phyloP scores from a whole-genome alignment of 2,888 invertebrate genomes.

The Cataglyphis rosenhaueri region DNA sequence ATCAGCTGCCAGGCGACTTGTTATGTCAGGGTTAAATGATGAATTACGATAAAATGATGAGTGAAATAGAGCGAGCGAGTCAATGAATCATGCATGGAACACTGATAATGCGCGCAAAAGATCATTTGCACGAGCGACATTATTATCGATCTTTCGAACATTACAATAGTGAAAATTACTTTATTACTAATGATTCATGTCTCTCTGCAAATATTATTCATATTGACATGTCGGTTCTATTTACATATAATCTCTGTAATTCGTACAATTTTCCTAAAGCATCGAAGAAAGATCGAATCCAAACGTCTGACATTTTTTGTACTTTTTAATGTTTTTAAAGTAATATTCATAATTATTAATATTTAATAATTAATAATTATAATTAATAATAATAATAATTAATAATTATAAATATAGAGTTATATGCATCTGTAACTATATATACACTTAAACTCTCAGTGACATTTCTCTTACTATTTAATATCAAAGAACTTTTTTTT shows the following conservation, averaged over 20 bases:
- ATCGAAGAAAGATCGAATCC: neutral
- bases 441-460: neutral
- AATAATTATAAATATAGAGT: neutral
- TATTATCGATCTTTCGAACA: neutral
- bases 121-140: constrained; percentile 5
- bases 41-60: constrained; percentile 18
- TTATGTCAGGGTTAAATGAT: constrained; percentile 13
- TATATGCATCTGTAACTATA: neutral
- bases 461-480: constrained; percentile 13
- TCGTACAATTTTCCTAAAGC: neutral
- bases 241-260: neutral
- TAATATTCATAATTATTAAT: neutral
- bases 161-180: neutral
- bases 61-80: constrained; percentile 3
- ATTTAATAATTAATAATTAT: too few species aligned
- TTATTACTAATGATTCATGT: neutral
- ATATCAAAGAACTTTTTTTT: constrained; percentile 34
- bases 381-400: too few species aligned
- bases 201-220: neutral
- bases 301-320: neutral
- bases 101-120: neutral
- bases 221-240: neutral
- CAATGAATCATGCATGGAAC: neutral
- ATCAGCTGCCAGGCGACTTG: constrained; percentile 8
- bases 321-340: neutral